Percentiles rank a stretch among this genome's conserved stretches.
Conservation (phyloP, 2,888 invertebrate genomes). For the Macropis europaea region DNA sequence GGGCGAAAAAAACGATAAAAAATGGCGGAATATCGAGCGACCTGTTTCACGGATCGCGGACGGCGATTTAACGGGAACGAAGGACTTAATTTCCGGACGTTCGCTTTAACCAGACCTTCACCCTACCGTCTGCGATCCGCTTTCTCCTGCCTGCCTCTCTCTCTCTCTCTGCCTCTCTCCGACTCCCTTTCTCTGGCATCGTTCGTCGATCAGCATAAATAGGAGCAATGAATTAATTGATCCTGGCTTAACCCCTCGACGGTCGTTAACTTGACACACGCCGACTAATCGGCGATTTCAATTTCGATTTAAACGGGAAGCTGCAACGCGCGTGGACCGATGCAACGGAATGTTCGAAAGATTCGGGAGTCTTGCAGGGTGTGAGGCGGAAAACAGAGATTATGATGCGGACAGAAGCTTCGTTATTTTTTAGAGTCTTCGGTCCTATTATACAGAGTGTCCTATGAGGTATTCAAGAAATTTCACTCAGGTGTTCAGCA, state of each 20-base stretch:
- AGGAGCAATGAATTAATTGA: slow-evolving; percentile 24
- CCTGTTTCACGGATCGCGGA: slow-evolving; percentile 27
- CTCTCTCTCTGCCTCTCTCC: background rate
- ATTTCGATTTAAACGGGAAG: slow-evolving; percentile 19
- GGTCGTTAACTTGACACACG: slow-evolving; percentile 1
- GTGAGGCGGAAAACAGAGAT: too few relatives aligned
- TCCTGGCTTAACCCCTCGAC: slow-evolving; percentile 8
- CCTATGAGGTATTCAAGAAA: too few relatives aligned
- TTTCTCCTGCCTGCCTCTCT: background rate
- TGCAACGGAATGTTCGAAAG: too few relatives aligned
- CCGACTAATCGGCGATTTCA: background rate
- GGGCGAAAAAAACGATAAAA: background rate
- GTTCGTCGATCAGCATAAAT: slow-evolving; percentile 19
- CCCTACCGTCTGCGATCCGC: background rate
- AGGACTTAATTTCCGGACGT: slow-evolving; percentile 51
- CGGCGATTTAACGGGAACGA: slow-evolving; percentile 37
- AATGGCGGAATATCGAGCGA: slow-evolving; percentile 18
- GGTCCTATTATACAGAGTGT: too few relatives aligned
- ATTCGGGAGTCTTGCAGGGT: too few relatives aligned
- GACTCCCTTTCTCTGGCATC: background rate
- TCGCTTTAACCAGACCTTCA: slow-evolving; percentile 27
- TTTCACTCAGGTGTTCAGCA: too few relatives aligned
- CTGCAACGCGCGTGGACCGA: too few relatives aligned
- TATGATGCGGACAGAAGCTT: too few relatives aligned
- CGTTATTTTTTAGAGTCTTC: too few relatives aligned